Evolutionary conservation across 1,140 invertebrate species (phyloP), one percentile per base, ranked within the genome.

Genomic region (Rhagoletis zephyria): DNA sequence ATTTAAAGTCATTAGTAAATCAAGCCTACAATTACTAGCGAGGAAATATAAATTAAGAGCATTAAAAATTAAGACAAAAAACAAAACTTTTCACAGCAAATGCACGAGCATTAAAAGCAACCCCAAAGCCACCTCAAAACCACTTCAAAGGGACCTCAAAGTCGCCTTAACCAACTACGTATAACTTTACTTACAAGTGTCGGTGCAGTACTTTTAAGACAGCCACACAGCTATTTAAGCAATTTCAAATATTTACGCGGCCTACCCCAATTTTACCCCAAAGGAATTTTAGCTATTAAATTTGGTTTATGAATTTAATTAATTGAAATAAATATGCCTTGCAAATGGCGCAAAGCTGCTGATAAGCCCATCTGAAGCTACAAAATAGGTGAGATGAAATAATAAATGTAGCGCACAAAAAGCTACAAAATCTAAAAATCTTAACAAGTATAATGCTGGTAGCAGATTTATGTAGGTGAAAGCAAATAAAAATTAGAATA

Each of bases 261-360:
- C 5, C 67, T 74, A 42, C 42, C 40, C 4, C 67, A 74, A 74
- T 14, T 1, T 42, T 74, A 42, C 42, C 40, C 4, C 67, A 74
- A 74, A 56, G 51, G 3, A 7, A 7, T 74, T 74, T 1, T 7
- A 14, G 67, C 67, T 74, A 74, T 74, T 74, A 48, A 74, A 74
- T 74, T 74, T 74, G 40, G 42, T 74, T 74, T 74, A 74, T 74
- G 42, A 74, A 74, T 74, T 74, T 74, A 74, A 74, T 74, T 74
- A 74, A 48, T 74, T 74, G 67, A 45, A 74, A 74, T 74, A n/a
- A 74, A 74, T 7, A 74, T 48, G 67, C 5, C 40, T 48, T 48
- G 7, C 67, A 16, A 14, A 63, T 74, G 4, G 67, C 3, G 12
- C 67, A n/a, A 48, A 74, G 67, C 40, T 14, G 42, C 14, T 45